Conservation (phyloP, 2,888 invertebrate species). For the Julus scandinavius region DNA sequence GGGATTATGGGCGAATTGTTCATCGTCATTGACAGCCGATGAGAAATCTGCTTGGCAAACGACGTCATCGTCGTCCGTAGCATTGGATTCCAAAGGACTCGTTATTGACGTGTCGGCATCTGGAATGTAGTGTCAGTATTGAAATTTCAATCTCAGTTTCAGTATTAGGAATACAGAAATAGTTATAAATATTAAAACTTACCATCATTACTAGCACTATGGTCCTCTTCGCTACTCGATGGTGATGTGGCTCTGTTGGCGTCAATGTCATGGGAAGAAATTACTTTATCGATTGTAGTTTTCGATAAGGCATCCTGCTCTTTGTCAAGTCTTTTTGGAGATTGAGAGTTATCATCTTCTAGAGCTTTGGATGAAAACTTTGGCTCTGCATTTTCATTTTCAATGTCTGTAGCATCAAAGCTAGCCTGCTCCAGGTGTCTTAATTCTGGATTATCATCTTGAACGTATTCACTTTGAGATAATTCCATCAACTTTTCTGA, state of each 20-base stretch:
- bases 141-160: neutral
- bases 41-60: conserved; percentile 22
- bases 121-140: neutral
- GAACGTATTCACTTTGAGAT: neutral
- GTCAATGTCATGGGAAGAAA: neutral
- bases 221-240: conserved; percentile 1
- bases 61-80: conserved; percentile 52
- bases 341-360: neutral
- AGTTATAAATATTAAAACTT: neutral
- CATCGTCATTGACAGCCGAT: neutral
- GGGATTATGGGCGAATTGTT: neutral
- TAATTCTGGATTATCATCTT: neutral
- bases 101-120: conserved; percentile 53
- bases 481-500: neutral
- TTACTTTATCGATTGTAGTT: neutral
- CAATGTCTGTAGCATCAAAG: neutral
- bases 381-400: neutral
- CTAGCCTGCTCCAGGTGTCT: neutral
- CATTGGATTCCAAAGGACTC: conserved; percentile 33
- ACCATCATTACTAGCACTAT: conserved; percentile 32
- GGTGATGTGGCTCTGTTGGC: neutral
- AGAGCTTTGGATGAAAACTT: neutral
- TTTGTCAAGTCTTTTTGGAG: neutral
- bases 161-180: too few relatives aligned
- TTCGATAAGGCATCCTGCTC: neutral